phyloP scores from a whole-genome alignment of 2,113 vertebrate genomes.

The Callipepla squamata region DNA sequence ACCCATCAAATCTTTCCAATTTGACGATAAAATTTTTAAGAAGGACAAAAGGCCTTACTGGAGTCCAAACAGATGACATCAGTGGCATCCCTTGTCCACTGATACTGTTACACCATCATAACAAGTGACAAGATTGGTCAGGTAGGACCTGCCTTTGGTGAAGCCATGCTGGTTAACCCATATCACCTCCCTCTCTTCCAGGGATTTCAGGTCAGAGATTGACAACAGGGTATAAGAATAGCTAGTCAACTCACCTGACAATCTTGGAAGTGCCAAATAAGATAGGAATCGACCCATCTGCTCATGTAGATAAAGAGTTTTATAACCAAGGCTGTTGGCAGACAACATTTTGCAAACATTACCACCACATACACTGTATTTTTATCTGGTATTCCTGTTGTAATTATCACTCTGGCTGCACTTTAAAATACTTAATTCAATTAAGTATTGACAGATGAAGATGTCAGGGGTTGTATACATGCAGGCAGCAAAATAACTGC shows the following conservation, averaged over 20 bases:
- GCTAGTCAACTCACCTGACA: neutral
- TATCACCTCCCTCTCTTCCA: no score
- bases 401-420: conserved; percentile 18
- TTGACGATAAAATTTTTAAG: no score
- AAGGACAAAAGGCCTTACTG: no score
- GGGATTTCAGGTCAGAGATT: neutral
- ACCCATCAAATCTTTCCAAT: no score
- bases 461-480: neutral
- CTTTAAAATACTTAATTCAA: conserved; percentile 14
- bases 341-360: neutral
- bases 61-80: no score
- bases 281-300: neutral
- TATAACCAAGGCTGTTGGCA: neutral
- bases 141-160: no score
- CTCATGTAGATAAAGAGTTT: neutral
- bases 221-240: neutral
- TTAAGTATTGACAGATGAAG: neutral
- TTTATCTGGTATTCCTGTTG: neutral
- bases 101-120: no score
- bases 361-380: neutral
- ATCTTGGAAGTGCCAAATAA: neutral
- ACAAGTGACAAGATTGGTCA: no score
- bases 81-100: no score
- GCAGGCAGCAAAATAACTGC: neutral
- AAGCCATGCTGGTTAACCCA: no score